Evolutionary conservation across 1,140 invertebrate genomes (phyloP), one percentile per base, ranked within the genome.

Genomic region (Drosophila hydei): DNA sequence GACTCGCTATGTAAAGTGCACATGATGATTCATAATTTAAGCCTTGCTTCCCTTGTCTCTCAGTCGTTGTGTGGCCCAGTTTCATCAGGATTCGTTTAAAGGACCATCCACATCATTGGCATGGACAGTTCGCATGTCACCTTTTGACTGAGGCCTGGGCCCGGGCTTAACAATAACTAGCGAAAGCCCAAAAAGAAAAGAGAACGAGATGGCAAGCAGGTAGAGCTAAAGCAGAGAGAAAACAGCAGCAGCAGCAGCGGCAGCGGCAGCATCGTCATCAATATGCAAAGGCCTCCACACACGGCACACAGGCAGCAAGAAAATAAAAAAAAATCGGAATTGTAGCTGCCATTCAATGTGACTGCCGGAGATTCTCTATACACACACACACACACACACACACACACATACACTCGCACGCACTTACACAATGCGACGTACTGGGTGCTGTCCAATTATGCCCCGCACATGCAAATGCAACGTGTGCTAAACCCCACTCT

Each of bases 401-500:
- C 40, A 63, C 18, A n/a, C n/a, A n/a, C n/a, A n/a, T n/a, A 59
- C 11, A 42, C 11, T 23, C 18, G 25, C 12, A 36, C 19, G 21
- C 38, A 50, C 18, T 45, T 47, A 52, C 47, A 75, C 59, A 47
- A 65, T 54, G 67, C 59, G 9, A 51, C 43, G 50, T 48, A 27
- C 52, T 59, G 63, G 69, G 75, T 55, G 64, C 72, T 84, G 76
- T 84, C 79, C 81, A 85, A 87, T 87, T 85, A 85, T 85, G 83
- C 71, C 83, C 48, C 78, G 80, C 81, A 88, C 83, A 87, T 88
- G 83, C 71, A 87, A 83, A 87, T 88, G 81, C 81, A 87, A 81
- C 78, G 77, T 88, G 78, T 76, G 61, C 59, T 48, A 50, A 8
- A 45, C 36, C 21, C 51, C 19, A n/a, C 54, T 14, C n/a, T 7